Evolutionary conservation across 2,888 invertebrate species (phyloP).

Genomic region (Oxyscelio sp.): DNA sequence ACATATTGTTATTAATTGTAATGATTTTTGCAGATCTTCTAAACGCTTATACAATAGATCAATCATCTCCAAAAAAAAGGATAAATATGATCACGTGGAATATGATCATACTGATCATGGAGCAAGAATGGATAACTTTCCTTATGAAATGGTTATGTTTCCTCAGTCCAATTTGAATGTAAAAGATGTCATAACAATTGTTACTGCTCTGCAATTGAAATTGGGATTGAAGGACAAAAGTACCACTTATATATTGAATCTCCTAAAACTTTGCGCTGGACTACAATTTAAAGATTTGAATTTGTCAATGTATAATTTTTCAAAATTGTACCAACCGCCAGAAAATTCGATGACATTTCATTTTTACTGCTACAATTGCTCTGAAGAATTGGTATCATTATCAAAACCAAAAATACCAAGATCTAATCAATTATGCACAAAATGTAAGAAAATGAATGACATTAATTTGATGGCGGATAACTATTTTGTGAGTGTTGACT

Average conservation of each 20-base stretch:
- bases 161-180: conserved; percentile 12
- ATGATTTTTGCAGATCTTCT: background rate
- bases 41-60: background rate
- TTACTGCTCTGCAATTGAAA: conserved; percentile 15
- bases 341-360: conserved; percentile 4
- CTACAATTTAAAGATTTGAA: conserved; percentile 14
- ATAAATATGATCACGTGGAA: background rate
- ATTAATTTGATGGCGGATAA: no score
- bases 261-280: conserved; percentile 21
- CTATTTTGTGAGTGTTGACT: no score
- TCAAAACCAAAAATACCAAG: background rate
- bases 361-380: conserved; percentile 18
- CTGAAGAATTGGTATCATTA: no score
- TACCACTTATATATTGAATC: conserved; percentile 2
- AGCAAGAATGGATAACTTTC: background rate
- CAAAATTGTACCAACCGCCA: conserved; percentile 13
- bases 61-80: background rate
- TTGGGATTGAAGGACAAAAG: conserved; percentile 5
- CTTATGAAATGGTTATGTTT: conserved; percentile 16
- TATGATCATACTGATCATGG: background rate
- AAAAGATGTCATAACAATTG: conserved; percentile 22
- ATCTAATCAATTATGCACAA: background rate
- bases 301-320: conserved; percentile 7
- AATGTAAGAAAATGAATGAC: conserved; percentile 7
- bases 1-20: background rate